Conservation (phyloP, 35 echinoderm and acorn worm genomes). For the Amphiura filiformis region DNA sequence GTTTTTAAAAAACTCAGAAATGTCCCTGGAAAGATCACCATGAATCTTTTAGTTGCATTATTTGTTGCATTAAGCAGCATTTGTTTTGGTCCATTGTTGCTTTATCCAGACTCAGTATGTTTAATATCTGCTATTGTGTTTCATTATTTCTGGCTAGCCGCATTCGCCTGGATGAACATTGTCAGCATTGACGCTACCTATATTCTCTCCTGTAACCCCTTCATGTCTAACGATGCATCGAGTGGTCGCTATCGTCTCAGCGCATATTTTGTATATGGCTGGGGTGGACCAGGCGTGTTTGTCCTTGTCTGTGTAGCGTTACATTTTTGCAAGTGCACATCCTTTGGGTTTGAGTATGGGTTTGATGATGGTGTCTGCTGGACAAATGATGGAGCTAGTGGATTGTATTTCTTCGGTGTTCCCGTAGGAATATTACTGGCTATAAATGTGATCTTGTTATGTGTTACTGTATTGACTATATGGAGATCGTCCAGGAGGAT, state of each 20-base stretch:
- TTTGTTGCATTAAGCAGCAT: background rate
- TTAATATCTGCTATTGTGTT: conserved; percentile 2
- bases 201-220: conserved; percentile 1
- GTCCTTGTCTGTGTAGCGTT: conserved; percentile 21
- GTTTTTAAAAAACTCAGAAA: background rate
- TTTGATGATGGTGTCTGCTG: conserved; percentile 25
- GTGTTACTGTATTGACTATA: background rate
- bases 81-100: background rate
- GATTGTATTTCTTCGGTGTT: conserved; percentile 25
- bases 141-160: conserved; percentile 33
- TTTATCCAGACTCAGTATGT: background rate
- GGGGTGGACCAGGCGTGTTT: background rate
- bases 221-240: no score
- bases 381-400: background rate
- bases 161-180: conserved; percentile 57
- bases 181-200: conserved; percentile 23
- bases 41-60: background rate
- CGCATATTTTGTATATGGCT: conserved; percentile 30
- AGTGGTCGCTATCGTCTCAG: background rate
- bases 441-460: conserved; percentile 24
- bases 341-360: conserved; percentile 28
- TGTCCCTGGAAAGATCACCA: background rate
- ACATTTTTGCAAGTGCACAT: background rate
- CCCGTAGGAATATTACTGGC: background rate
- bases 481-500: background rate